Evolutionary conservation across 2,888 invertebrate species (phyloP).

Genomic region (Nomada ruficornis): DNA sequence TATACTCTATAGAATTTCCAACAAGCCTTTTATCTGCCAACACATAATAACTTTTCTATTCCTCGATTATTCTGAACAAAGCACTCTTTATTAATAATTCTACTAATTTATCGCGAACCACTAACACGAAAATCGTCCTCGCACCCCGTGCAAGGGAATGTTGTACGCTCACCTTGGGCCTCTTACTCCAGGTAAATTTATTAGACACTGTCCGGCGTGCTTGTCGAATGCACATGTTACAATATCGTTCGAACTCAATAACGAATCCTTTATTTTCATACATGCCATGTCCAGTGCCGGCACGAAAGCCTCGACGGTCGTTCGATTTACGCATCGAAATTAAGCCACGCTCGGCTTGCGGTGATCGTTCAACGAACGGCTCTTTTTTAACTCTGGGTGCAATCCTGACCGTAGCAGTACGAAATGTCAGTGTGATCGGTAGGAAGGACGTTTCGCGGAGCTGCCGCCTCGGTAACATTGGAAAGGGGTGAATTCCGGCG

Average conservation of each 20-base stretch:
- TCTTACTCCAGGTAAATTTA: constrained; percentile 46
- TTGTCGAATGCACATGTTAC: constrained; percentile 45
- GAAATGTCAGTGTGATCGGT: constrained; percentile 49
- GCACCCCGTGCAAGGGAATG: too few relatives aligned
- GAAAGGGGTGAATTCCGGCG: constrained; percentile 31
- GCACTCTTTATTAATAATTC: too few relatives aligned
- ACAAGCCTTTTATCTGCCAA: background rate
- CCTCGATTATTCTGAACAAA: background rate
- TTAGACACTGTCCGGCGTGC: constrained; percentile 27
- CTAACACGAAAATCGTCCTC: too few relatives aligned
- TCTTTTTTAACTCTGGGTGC: constrained; percentile 59
- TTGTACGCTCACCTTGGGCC: background rate
- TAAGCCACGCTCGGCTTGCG: constrained; percentile 67
- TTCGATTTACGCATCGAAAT: constrained; percentile 74
- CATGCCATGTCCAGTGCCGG: constrained; percentile 44
- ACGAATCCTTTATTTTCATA: constrained; percentile 52
- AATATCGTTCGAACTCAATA: constrained; percentile 48
- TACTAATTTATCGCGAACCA: too few relatives aligned
- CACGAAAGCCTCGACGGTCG: constrained; percentile 36
- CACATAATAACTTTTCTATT: background rate
- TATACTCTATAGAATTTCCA: background rate
- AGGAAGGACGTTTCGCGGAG: constrained; percentile 55
- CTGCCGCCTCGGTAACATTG: constrained; percentile 24
- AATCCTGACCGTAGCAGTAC: constrained; percentile 35
- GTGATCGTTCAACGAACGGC: constrained; percentile 53